These are phyloP conservation scores for Caranx melampygus DNA, from an alignment of 2,113 vertebrate species.

Conservation along the genomic window DNA sequence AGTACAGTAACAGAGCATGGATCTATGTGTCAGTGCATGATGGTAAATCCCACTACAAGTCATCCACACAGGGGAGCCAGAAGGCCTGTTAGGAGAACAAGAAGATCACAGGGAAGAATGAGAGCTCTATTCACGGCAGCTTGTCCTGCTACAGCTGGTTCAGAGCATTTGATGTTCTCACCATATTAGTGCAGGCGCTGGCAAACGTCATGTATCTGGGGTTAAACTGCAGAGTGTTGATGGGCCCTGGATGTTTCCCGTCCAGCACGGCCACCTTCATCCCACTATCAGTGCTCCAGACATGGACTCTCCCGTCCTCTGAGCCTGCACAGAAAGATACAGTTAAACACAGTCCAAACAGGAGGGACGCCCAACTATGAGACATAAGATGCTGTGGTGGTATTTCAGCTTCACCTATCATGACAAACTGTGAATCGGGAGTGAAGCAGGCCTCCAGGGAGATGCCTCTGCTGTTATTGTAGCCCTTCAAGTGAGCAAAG, in stretches of 20 bases:
- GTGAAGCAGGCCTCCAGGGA: constrained; percentile 98
- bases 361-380: neutral
- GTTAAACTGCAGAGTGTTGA: constrained; percentile 97
- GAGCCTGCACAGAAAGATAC: constrained; percentile 85
- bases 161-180: constrained; percentile 80
- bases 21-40: neutral
- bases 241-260: constrained; percentile 95
- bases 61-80: constrained; percentile 95
- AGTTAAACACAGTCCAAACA: neutral
- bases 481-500: constrained; percentile 84
- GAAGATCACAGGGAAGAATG: neutral
- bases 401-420: constrained; percentile 88
- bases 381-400: neutral
- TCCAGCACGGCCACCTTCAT: constrained; percentile 98
- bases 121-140: neutral
- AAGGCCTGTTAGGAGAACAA: constrained; percentile 86
- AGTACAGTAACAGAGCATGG: neutral
- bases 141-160: neutral
- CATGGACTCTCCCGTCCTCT: constrained; percentile 97
- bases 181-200: constrained; percentile 97
- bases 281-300: constrained; percentile 97
- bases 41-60: constrained; percentile 72
- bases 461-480: constrained; percentile 96
- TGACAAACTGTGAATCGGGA: constrained; percentile 97
- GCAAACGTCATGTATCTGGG: constrained; percentile 98